A percentile compares a stretch with the other conserved stretches of the same genome.
Conservation (phyloP, 2,113 vertebrate genomes). For the Poeciliopsis prolifica region DNA sequence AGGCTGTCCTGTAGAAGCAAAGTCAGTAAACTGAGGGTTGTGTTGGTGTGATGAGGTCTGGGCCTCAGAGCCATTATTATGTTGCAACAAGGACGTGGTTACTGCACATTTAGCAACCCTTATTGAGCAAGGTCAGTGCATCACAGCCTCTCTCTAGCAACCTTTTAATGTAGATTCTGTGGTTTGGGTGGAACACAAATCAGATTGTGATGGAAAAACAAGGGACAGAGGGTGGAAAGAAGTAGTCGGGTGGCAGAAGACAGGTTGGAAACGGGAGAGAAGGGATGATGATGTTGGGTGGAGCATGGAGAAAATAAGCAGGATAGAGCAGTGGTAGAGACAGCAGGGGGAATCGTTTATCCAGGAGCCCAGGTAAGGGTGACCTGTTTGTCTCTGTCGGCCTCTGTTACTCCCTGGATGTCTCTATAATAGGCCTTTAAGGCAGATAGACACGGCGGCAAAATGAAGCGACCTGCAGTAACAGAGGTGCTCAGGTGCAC, state of each 20-base stretch:
- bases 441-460: conserved; percentile 56
- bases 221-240: conserved; percentile 30
- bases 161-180: conserved; percentile 56
- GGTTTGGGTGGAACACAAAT: conserved; percentile 12
- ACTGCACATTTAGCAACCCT: conserved; percentile 55
- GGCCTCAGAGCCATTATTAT: conserved; percentile 46
- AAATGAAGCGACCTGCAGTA: conserved; percentile 34
- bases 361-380: conserved; percentile 68
- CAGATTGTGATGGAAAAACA: conserved; percentile 8
- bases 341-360: conserved; percentile 62
- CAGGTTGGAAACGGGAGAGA: conserved; percentile 35
- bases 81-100: conserved; percentile 66
- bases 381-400: conserved; percentile 75
- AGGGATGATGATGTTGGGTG: conserved; percentile 24
- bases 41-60: conserved; percentile 50
- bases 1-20: neutral
- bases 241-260: conserved; percentile 20
- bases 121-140: conserved; percentile 68
- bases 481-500: conserved; percentile 30
- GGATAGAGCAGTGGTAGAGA: conserved; percentile 41
- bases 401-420: conserved; percentile 66
- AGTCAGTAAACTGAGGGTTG: conserved; percentile 11
- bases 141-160: conserved; percentile 31
- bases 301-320: conserved; percentile 37
- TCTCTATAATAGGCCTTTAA: conserved; percentile 68